Evolutionary conservation across 1,140 invertebrate species (phyloP).

Genomic region (Hyphantria cunea): DNA sequence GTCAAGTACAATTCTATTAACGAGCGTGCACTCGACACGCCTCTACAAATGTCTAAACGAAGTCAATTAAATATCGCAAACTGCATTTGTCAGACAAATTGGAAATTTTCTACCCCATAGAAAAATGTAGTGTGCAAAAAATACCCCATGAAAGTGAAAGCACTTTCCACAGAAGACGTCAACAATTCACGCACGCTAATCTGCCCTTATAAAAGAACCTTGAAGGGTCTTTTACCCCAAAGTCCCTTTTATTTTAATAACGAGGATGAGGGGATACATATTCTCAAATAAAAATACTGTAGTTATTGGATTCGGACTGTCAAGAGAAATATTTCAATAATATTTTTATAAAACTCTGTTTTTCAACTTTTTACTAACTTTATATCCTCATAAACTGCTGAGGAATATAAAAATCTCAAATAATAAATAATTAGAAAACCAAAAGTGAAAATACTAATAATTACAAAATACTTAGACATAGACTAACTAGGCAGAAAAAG

Average conservation of each 20-base stretch:
- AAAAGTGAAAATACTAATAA: too few relatives aligned
- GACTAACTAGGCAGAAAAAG: too few relatives aligned
- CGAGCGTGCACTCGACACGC: background rate
- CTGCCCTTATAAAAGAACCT: slow-evolving; percentile 35
- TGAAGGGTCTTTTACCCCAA: slow-evolving; percentile 32
- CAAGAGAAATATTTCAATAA: too few relatives aligned
- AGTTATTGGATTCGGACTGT: background rate
- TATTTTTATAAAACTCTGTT: too few relatives aligned
- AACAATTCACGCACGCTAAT: slow-evolving; percentile 32
- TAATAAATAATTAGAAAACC: too few relatives aligned
- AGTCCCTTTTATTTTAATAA: slow-evolving; percentile 46
- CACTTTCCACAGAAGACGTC: slow-evolving; percentile 31
- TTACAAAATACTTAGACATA: too few relatives aligned
- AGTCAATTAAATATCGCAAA: slow-evolving; percentile 38
- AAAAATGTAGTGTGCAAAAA: slow-evolving; percentile 11
- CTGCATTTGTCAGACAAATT: slow-evolving; percentile 40
- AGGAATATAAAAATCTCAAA: too few relatives aligned
- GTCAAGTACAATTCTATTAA: slow-evolving; percentile 12
- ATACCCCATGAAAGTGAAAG: slow-evolving; percentile 9
- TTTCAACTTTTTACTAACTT: too few relatives aligned
- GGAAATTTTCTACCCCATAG: slow-evolving; percentile 20
- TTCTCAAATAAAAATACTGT: background rate
- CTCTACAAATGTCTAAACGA: slow-evolving; percentile 31
- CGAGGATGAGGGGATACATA: slow-evolving; percentile 22
- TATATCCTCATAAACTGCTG: too few relatives aligned